Conservation (phyloP, 2,888 invertebrate genomes). For the Hemicrepidius hirtus region DNA sequence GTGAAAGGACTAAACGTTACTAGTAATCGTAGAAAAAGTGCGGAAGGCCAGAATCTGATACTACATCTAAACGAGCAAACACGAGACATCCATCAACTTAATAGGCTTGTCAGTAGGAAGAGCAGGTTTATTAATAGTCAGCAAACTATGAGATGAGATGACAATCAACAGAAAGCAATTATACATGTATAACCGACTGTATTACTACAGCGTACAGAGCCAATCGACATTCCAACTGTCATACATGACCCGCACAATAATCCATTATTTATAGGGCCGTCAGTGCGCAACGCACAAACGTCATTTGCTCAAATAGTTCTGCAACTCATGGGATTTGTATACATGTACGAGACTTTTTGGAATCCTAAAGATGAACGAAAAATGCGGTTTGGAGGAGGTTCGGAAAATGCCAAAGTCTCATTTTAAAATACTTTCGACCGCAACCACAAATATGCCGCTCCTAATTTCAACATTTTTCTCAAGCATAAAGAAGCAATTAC, state of each 20-base stretch:
- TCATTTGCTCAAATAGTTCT: slow-evolving; percentile 35
- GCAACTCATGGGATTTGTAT: slow-evolving; percentile 1
- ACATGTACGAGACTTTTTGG: slow-evolving; percentile 11
- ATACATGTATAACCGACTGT: slow-evolving; percentile 65
- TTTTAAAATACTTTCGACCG: slow-evolving; percentile 31
- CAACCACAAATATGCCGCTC: slow-evolving; percentile 51
- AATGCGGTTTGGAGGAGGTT: slow-evolving; percentile 19
- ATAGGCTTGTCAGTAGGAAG: slow-evolving; percentile 44
- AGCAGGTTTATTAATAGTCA: slow-evolving; percentile 49
- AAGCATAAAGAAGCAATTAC: slow-evolving; percentile 49
- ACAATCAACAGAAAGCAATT: slow-evolving; percentile 66
- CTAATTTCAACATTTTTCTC: slow-evolving; percentile 50
- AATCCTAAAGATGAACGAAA: slow-evolving; percentile 3
- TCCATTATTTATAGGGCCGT: slow-evolving; percentile 44
- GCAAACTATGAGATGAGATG: slow-evolving; percentile 61
- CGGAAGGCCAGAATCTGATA: background rate
- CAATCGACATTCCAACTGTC: slow-evolving; percentile 64
- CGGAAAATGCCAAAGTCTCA: slow-evolving; percentile 6
- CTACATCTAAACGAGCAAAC: slow-evolving; percentile 19
- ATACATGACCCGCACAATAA: slow-evolving; percentile 35
- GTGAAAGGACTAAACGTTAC: background rate
- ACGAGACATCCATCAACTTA: slow-evolving; percentile 35
- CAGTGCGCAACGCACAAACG: slow-evolving; percentile 31
- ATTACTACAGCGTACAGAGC: slow-evolving; percentile 59
- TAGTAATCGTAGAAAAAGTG: background rate